Percentiles rank a stretch among this genome's conserved stretches.
Conservation (phyloP, 2,113 vertebrate species). For the Notarius lentiginosus region DNA sequence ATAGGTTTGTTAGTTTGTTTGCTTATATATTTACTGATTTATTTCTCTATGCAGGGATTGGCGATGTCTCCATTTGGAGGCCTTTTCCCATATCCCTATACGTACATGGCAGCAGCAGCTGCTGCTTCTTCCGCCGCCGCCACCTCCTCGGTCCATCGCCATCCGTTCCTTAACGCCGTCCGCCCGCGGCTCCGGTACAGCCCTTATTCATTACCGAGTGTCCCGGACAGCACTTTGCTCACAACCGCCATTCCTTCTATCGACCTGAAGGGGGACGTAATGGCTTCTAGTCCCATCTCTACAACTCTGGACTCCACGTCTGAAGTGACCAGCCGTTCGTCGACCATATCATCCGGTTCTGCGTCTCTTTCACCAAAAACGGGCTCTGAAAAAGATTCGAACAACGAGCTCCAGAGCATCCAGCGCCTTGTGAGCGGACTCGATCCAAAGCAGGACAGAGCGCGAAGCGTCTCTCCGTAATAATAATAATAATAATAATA, state of each 20-base stretch:
- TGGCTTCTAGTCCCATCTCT: constrained; percentile 81
- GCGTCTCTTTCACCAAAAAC: constrained; percentile 88
- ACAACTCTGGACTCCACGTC: constrained; percentile 87
- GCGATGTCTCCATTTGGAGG: constrained; percentile 95
- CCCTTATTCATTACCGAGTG: constrained; percentile 87
- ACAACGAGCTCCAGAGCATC: constrained; percentile 93
- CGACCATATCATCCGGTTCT: constrained; percentile 84
- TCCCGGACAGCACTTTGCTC: constrained; percentile 87
- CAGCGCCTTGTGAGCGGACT: constrained; percentile 95
- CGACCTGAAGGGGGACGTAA: constrained; percentile 75
- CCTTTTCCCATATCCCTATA: constrained; percentile 94
- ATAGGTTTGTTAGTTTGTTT: too few relatives aligned
- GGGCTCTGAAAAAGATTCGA: constrained; percentile 84
- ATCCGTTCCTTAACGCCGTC: constrained; percentile 89
- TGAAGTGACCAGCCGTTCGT: constrained; percentile 90
- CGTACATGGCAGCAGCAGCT: constrained; percentile 92
- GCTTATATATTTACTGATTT: too few relatives aligned
- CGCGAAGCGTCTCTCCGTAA: constrained; percentile 86
- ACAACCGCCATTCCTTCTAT: constrained; percentile 77
- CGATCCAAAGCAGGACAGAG: constrained; percentile 87
- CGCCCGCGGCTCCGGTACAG: constrained; percentile 93
- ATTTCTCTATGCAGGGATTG: constrained; percentile 77
- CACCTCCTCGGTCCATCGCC: constrained; percentile 86
- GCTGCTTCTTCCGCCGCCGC: constrained; percentile 80
- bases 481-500: constrained; percentile 49